Evolutionary conservation across 1,140 invertebrate species (phyloP).

Genomic region (Zaprionus inermis): DNA sequence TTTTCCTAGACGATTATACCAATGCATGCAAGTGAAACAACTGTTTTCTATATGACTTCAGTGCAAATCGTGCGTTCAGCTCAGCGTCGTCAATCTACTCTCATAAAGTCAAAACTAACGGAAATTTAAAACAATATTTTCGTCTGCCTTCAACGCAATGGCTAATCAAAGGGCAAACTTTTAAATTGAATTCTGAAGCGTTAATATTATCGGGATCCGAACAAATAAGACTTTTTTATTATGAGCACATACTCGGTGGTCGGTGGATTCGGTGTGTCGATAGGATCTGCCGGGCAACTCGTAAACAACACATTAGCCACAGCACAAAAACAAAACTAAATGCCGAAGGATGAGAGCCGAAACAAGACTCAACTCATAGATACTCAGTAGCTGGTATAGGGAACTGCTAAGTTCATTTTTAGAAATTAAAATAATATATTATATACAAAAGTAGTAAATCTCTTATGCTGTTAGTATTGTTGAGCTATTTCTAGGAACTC

Average conservation of each 20-base stretch:
- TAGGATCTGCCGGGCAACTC: constrained; percentile 25
- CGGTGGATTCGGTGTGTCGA: neutral
- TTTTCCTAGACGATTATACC: neutral
- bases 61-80: neutral
- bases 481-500: too few relatives aligned
- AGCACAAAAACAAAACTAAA: constrained; percentile 11
- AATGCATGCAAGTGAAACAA: neutral
- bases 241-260: neutral
- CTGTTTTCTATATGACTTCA: neutral
- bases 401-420: too few relatives aligned
- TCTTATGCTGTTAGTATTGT: too few relatives aligned
- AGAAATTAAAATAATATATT: too few relatives aligned
- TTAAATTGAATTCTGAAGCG: constrained; percentile 59
- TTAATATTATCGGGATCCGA: constrained; percentile 38
- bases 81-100: neutral
- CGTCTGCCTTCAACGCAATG: neutral
- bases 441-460: too few relatives aligned
- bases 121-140: neutral
- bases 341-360: neutral
- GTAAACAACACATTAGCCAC: constrained; percentile 60
- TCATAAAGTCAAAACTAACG: neutral
- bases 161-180: constrained; percentile 2
- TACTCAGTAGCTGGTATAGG: neutral
- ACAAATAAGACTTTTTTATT: constrained; percentile 51
- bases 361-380: neutral